These are phyloP conservation scores for Oscheius sp. DNA, from an alignment of 2,888 invertebrate species.

Conservation along the genomic window DNA sequence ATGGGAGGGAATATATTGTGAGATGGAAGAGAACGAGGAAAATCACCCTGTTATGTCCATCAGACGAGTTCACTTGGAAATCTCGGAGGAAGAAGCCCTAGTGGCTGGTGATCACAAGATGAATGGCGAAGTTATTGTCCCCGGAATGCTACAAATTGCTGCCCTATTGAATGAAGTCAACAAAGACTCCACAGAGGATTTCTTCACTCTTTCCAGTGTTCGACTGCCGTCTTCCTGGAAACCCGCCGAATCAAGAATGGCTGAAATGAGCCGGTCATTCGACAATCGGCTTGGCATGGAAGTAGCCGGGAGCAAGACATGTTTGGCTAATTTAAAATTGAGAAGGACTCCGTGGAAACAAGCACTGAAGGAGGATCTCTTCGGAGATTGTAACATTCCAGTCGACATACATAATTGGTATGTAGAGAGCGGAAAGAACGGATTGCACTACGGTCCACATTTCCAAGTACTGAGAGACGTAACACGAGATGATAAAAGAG, in stretches of 20 bases:
- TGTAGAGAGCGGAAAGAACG: constrained; percentile 46
- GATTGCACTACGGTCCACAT: constrained; percentile 52
- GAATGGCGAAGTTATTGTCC: constrained; percentile 49
- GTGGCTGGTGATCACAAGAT: constrained; percentile 52
- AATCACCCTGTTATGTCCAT: neutral
- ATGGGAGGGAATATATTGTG: constrained; percentile 43
- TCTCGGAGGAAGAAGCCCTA: constrained; percentile 37
- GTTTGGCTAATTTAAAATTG: neutral
- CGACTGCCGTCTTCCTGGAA: constrained; percentile 22
- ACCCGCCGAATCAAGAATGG: neutral
- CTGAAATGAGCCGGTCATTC: neutral
- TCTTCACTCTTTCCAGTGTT: constrained; percentile 24
- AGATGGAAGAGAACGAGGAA: constrained; percentile 25
- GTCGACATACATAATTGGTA: constrained; percentile 53
- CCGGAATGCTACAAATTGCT: constrained; percentile 57
- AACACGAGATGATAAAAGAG: constrained; percentile 10
- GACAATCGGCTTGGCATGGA: constrained; percentile 11
- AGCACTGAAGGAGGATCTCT: neutral
- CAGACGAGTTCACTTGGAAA: neutral
- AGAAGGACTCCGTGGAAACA: constrained; percentile 15
- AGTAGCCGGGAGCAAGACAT: neutral
- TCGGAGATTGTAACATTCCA: constrained; percentile 7
- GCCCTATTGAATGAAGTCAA: constrained; percentile 12
- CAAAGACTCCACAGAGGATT: constrained; percentile 1
- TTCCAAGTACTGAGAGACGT: constrained; percentile 41